These are phyloP conservation scores for Anastrepha ludens DNA, from an alignment of 1,140 invertebrate species.

Conservation along the genomic window DNA sequence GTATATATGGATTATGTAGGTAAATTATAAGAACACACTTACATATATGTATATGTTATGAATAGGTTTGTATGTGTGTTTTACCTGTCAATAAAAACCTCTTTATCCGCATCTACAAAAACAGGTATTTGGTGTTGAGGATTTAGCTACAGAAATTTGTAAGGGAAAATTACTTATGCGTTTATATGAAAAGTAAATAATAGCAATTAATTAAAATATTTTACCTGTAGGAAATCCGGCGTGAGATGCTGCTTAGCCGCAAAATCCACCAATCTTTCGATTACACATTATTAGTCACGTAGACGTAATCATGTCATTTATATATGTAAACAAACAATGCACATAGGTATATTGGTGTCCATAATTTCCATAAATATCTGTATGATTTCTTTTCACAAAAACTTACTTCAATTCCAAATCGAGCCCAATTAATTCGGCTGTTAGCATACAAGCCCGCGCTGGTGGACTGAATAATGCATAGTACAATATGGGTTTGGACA, in stretches of 20 bases:
- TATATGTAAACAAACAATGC: not conserved
- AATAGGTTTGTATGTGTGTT: not conserved
- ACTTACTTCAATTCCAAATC: conserved; percentile 74
- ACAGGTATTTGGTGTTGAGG: conserved; percentile 81
- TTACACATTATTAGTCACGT: not conserved
- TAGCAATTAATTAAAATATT: no score
- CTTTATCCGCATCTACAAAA: conserved; percentile 80
- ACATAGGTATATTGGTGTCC: not conserved
- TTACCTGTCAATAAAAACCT: conserved; percentile 78
- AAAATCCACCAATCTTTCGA: conserved; percentile 66
- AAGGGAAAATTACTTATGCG: not conserved
- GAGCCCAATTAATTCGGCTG: conserved; percentile 75
- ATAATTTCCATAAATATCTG: not conserved
- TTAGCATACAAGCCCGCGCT: conserved; percentile 74
- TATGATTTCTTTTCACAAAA: not conserved
- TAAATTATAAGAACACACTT: not conserved
- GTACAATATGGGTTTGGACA: conserved; percentile 72
- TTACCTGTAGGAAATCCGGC: conserved; percentile 66
- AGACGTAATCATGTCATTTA: not conserved
- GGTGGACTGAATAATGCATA: conserved; percentile 75
- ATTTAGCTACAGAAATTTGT: conserved; percentile 76
- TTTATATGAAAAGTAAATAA: no score
- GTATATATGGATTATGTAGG: not conserved
- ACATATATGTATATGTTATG: not conserved
- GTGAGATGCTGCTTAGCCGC: conserved; percentile 66